These are phyloP conservation scores for Eristalis arbustorum DNA, from an alignment of 2,888 invertebrate genomes.

Conservation along the genomic window DNA sequence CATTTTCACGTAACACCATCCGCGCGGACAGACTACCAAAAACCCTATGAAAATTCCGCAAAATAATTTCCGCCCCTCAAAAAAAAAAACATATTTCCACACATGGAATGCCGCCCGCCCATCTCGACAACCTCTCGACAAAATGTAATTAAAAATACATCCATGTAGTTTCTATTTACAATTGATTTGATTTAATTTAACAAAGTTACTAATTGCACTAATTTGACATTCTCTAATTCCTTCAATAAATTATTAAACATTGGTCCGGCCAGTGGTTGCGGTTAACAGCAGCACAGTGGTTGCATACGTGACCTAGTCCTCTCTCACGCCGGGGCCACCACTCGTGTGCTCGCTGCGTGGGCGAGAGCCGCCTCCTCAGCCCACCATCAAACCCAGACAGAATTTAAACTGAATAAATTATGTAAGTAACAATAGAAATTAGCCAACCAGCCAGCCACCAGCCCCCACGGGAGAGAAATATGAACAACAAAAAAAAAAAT, in stretches of 20 bases:
- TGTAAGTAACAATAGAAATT: conserved; percentile 35
- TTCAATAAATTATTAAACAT: conserved; percentile 68
- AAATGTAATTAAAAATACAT: conserved; percentile 43
- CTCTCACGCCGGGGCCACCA: neutral
- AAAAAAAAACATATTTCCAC: neutral
- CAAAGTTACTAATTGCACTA: conserved; percentile 65
- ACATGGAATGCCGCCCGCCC: neutral
- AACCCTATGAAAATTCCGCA: neutral
- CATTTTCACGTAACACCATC: neutral
- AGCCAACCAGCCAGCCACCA: neutral
- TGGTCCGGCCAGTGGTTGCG: conserved; percentile 52
- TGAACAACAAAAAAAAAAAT: neutral
- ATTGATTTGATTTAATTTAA: conserved; percentile 66
- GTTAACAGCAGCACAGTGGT: conserved; percentile 47
- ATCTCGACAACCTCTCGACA: conserved; percentile 20
- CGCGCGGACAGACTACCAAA: neutral
- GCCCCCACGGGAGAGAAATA: neutral
- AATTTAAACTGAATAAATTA: conserved; percentile 26
- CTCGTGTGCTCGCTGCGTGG: neutral
- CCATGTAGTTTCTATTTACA: conserved; percentile 38
- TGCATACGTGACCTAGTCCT: conserved; percentile 46
- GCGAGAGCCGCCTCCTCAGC: neutral
- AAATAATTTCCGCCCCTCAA: neutral
- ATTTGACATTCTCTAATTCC: conserved; percentile 67
- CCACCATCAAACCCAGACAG: neutral